Evolutionary conservation across 1,140 invertebrate genomes (phyloP).

Genomic region (Listronotus oregonensis): DNA sequence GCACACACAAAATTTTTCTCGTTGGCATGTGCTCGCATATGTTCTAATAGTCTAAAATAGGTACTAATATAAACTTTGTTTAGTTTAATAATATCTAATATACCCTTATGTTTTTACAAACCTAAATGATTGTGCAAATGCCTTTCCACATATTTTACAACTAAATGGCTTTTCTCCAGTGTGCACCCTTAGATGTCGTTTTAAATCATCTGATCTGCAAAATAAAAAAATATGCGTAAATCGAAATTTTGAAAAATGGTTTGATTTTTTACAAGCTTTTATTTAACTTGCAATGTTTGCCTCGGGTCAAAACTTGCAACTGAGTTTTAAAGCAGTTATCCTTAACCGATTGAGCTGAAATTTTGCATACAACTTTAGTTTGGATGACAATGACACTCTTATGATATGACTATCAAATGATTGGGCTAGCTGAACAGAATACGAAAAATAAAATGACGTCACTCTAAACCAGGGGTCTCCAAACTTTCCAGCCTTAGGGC

Average conservation of each 20-base stretch:
- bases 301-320: too few relatives aligned
- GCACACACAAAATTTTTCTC: slow-evolving; percentile 66
- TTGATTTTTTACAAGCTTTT: background rate
- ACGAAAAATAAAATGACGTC: too few relatives aligned
- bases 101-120: background rate
- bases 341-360: too few relatives aligned
- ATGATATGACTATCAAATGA: too few relatives aligned
- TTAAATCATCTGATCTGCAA: slow-evolving; percentile 55
- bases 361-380: too few relatives aligned
- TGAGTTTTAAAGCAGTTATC: too few relatives aligned
- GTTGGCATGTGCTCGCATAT: slow-evolving; percentile 67
- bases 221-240: slow-evolving; percentile 5
- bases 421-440: too few relatives aligned
- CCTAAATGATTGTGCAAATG: slow-evolving; percentile 47
- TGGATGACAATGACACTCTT: too few relatives aligned
- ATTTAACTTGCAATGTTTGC: too few relatives aligned
- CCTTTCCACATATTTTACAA: slow-evolving; percentile 63
- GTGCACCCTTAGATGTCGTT: slow-evolving; percentile 61
- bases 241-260: background rate
- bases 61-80: background rate
- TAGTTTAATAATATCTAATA: background rate
- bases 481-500: too few relatives aligned
- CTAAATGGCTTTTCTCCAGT: slow-evolving; percentile 64
- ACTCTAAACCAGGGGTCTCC: too few relatives aligned
- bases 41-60: slow-evolving; percentile 60